Conservation (phyloP, 2,888 invertebrate species). For the Geotrupes spiniger region DNA sequence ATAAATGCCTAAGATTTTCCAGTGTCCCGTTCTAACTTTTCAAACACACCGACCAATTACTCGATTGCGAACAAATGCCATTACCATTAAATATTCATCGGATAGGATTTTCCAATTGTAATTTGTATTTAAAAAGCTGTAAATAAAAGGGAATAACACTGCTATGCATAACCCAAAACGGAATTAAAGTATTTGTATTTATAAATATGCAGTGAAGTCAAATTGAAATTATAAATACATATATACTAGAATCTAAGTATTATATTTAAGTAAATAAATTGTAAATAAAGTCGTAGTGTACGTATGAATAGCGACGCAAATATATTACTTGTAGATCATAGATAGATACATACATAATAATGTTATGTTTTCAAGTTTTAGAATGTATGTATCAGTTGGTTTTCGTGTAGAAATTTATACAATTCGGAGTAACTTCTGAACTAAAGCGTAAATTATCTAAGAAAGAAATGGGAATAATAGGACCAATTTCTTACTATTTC, state of each 20-base stretch:
- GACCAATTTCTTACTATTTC: conserved; percentile 50
- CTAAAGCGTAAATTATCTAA: conserved; percentile 28
- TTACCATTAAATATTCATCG: too few species aligned
- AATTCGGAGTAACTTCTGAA: conserved; percentile 20
- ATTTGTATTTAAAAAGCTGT: conserved; percentile 17
- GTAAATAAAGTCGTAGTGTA: background rate
- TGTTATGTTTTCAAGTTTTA: background rate
- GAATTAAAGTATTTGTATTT: conserved; percentile 30
- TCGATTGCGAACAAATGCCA: too few species aligned
- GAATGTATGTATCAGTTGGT: conserved; percentile 2
- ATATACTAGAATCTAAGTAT: conserved; percentile 2
- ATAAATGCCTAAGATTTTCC: too few species aligned
- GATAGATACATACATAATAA: background rate
- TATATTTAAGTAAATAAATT: background rate
- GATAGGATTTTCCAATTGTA: too few species aligned
- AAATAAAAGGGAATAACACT: conserved; percentile 31
- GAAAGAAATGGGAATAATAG: conserved; percentile 43
- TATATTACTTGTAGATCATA: background rate
- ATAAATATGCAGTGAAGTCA: background rate
- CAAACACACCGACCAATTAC: too few species aligned
- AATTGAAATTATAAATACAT: conserved; percentile 9
- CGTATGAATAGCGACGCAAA: background rate
- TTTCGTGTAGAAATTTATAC: conserved; percentile 31
- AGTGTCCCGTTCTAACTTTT: too few species aligned
- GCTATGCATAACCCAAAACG: conserved; percentile 41